phyloP scores from a whole-genome alignment of 2,888 invertebrate genomes.

The Dolichopus griseipennis region DNA sequence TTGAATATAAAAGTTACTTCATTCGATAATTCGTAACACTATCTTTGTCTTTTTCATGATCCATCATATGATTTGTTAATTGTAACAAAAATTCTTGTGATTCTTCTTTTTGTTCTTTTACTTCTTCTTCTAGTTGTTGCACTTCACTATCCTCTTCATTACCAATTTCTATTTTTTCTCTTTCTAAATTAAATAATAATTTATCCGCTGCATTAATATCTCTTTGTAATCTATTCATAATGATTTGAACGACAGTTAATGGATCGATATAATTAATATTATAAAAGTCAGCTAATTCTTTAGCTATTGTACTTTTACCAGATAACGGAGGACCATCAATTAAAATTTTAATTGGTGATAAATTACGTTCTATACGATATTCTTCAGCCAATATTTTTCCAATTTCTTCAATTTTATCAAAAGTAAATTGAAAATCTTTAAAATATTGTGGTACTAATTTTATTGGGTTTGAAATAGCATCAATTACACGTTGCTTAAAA shows the following conservation, averaged over 20 bases:
- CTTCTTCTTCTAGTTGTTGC: not conserved
- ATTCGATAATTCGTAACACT: not conserved
- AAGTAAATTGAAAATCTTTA: constrained; percentile 46
- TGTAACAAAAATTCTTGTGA: not conserved
- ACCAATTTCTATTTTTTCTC: constrained; percentile 41
- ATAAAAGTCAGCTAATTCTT: constrained; percentile 50
- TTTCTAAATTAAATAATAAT: constrained; percentile 31
- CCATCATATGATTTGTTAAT: not conserved
- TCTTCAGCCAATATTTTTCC: constrained; percentile 45
- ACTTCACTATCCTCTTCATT: constrained; percentile 32
- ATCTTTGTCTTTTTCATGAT: not conserved
- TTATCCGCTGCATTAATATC: not conserved
- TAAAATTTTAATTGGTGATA: constrained; percentile 51
- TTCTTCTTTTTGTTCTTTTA: not conserved
- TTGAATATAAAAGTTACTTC: no score
- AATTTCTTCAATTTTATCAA: constrained; percentile 27
- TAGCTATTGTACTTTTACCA: constrained; percentile 55
- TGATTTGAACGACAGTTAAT: not conserved
- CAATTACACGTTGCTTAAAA: constrained; percentile 49
- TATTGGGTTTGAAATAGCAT: constrained; percentile 50
- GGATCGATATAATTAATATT: constrained; percentile 35
- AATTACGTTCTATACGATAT: constrained; percentile 47
- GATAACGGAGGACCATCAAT: constrained; percentile 58
- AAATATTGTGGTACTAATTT: constrained; percentile 53
- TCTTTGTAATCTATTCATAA: not conserved